Percentiles rank a stretch among this genome's conserved stretches.
Evolutionary conservation across 2,113 vertebrate species (phyloP).

Genomic region (Vombatus ursinus): DNA sequence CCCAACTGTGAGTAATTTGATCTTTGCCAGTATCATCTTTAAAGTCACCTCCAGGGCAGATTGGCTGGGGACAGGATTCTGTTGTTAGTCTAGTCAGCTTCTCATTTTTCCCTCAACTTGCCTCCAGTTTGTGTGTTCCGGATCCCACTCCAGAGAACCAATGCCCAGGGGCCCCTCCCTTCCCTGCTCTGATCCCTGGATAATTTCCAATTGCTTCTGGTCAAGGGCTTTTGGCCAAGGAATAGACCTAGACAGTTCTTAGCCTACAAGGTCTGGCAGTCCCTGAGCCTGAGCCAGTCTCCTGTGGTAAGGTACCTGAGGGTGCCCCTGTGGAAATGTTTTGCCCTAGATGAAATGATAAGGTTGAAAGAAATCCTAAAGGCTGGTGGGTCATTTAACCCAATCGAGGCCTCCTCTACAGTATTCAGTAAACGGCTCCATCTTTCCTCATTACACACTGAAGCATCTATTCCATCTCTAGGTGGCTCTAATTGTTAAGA

Average conservation of each 20-base stretch:
- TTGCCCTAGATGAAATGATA: not conserved
- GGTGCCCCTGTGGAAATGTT: not conserved
- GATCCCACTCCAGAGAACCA: not conserved
- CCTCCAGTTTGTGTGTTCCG: not conserved
- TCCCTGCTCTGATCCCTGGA: not conserved
- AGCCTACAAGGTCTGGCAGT: not conserved
- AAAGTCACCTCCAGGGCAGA: constrained; percentile 34
- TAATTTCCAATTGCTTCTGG: constrained; percentile 34
- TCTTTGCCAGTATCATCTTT: constrained; percentile 7
- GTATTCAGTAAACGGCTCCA: not conserved
- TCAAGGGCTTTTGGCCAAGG: constrained; percentile 22
- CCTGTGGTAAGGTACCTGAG: not conserved
- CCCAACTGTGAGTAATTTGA: constrained; percentile 6
- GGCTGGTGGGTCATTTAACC: not conserved
- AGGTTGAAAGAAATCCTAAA: not conserved
- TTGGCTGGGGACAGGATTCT: not conserved
- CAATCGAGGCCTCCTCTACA: not conserved
- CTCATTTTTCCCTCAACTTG: not conserved
- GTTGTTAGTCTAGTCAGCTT: not conserved
- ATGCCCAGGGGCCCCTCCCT: not conserved
- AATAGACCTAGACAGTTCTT: not conserved
- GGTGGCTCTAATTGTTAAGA: not conserved
- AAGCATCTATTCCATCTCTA: not conserved
- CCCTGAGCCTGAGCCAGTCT: not conserved
- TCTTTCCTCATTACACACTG: not conserved